These are phyloP conservation scores for Drosophila rubida DNA, from an alignment of 2,888 invertebrate species.

Conservation along the genomic window DNA sequence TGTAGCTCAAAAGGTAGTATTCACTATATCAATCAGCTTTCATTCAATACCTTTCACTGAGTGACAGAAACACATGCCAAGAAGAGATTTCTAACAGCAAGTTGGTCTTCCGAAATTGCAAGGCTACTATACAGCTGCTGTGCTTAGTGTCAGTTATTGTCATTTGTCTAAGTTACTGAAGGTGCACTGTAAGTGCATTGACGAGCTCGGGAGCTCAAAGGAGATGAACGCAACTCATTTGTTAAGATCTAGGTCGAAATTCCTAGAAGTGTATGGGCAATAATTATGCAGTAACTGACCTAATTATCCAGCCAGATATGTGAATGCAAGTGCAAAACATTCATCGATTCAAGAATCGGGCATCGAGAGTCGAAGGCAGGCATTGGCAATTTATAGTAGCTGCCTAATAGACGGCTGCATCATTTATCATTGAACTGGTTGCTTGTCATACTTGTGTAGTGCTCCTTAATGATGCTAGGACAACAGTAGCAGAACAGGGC, in stretches of 20 bases:
- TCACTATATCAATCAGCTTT: no score
- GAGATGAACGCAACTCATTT: slow-evolving; percentile 49
- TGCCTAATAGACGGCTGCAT: slow-evolving; percentile 10
- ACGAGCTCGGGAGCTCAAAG: slow-evolving; percentile 1
- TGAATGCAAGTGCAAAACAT: slow-evolving; percentile 31
- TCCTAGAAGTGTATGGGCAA: slow-evolving; percentile 53
- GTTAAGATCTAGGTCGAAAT: slow-evolving; percentile 45
- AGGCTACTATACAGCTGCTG: not conserved
- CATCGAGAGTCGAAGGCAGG: slow-evolving; percentile 1
- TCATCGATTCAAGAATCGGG: not conserved
- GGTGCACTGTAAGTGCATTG: slow-evolving; percentile 15
- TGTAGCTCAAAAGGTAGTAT: no score
- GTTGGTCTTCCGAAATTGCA: not conserved
- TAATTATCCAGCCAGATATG: no score
- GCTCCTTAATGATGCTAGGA: slow-evolving; percentile 63
- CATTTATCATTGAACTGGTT: slow-evolving; percentile 38
- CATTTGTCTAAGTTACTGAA: not conserved
- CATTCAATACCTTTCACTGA: no score
- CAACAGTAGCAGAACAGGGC: slow-evolving; percentile 4
- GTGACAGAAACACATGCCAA: no score
- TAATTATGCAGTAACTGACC: slow-evolving; percentile 70
- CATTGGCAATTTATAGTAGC: slow-evolving; percentile 32
- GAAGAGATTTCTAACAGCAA: no score
- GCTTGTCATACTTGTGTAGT: slow-evolving; percentile 36
- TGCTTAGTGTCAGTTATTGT: not conserved